A percentile compares a stretch with the other conserved stretches of the same genome.
Evolutionary conservation across 2,888 invertebrate species (phyloP).

Genomic region (Glaucopsyche alexis): DNA sequence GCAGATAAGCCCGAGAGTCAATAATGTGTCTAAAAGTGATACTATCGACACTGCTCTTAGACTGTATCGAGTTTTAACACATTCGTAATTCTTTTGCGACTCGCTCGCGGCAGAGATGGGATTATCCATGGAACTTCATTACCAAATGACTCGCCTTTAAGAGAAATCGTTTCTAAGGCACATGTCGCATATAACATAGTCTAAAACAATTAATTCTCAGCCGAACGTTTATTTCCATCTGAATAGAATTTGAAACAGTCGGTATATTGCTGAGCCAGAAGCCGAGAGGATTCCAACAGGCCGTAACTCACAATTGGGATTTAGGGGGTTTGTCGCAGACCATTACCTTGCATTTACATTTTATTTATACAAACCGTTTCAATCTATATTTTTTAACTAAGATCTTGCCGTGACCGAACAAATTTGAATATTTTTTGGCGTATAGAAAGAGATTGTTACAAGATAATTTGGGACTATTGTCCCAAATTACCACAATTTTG

Average conservation of each 20-base stretch:
- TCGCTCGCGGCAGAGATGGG: no score
- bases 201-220: conserved; percentile 38
- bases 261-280: conserved; percentile 41
- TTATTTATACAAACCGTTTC: conserved; percentile 32
- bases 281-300: conserved; percentile 38
- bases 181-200: background rate
- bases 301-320: conserved; percentile 40
- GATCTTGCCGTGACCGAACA: conserved; percentile 9
- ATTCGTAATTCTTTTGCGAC: no score
- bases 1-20: no score
- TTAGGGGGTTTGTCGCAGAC: conserved; percentile 37
- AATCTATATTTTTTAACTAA: conserved; percentile 11
- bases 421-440: background rate
- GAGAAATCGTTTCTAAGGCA: background rate
- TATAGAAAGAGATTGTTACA: background rate
- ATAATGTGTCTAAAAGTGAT: no score
- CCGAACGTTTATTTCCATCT: conserved; percentile 40
- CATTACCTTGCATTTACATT: conserved; percentile 40
- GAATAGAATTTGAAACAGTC: conserved; percentile 35
- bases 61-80: no score
- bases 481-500: no score
- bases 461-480: no score
- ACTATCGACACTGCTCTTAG: no score
- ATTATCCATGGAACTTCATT: background rate
- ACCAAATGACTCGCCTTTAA: background rate